These are phyloP conservation scores for Hippocampus comes DNA, from an alignment of 2,113 vertebrate species.

Conservation along the genomic window DNA sequence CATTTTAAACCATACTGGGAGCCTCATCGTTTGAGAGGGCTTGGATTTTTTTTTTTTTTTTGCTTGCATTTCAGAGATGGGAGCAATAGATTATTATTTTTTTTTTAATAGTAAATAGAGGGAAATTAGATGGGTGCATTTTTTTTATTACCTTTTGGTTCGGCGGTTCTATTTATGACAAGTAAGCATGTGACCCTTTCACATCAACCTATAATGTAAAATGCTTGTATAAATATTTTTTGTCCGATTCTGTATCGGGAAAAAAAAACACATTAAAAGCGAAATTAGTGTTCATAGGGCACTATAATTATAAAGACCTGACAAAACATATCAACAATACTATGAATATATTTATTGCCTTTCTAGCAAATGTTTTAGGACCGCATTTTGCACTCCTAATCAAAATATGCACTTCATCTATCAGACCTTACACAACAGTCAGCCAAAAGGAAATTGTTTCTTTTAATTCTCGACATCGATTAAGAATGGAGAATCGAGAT, in stretches of 20 bases:
- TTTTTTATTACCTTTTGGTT: background rate
- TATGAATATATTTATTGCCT: background rate
- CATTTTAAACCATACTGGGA: conserved; percentile 83
- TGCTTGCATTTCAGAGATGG: conserved; percentile 74
- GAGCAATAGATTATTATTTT: conserved; percentile 69
- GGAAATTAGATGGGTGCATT: conserved; percentile 14
- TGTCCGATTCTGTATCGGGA: too few relatives aligned
- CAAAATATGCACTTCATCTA: background rate
- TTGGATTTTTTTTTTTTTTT: conserved; percentile 80
- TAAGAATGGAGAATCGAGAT: conserved; percentile 60
- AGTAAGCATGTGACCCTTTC: background rate
- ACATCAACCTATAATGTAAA: background rate
- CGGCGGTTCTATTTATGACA: background rate
- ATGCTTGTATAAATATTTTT: background rate
- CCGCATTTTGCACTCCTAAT: too few relatives aligned
- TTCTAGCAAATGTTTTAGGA: background rate
- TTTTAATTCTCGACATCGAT: conserved; percentile 52
- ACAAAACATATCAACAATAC: background rate
- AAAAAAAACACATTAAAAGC: background rate
- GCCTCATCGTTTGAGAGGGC: conserved; percentile 69
- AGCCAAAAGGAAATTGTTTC: conserved; percentile 50
- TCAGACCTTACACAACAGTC: conserved; percentile 34
- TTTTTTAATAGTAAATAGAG: conserved; percentile 10
- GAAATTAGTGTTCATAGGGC: background rate
- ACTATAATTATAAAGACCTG: background rate